Conservation (phyloP, 2,797 vertebrate genomes). For the Naso thynnoides region DNA sequence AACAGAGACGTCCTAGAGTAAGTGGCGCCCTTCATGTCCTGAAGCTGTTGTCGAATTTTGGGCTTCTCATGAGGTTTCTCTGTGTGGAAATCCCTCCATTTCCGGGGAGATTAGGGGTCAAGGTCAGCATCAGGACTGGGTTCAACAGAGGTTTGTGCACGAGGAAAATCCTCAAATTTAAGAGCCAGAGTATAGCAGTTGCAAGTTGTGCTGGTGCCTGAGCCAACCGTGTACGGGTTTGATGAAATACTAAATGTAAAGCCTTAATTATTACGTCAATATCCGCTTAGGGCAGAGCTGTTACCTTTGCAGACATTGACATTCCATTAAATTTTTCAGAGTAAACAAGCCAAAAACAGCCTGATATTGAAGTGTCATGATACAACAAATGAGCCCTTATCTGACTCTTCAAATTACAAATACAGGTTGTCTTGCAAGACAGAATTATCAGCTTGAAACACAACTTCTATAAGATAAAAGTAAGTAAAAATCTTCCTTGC, state of each 20-base stretch:
- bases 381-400: slow-evolving; percentile 19
- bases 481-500: neutral
- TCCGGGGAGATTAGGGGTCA: slow-evolving; percentile 13
- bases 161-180: slow-evolving; percentile 10
- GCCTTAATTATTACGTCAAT: neutral
- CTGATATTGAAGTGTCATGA: slow-evolving; percentile 18
- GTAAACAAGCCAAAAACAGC: slow-evolving; percentile 18
- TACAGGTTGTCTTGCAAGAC: neutral
- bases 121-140: slow-evolving; percentile 6
- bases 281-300: neutral
- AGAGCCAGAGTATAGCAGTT: neutral
- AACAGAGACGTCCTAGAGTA: slow-evolving; percentile 92
- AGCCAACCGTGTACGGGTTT: neutral
- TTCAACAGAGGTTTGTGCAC: neutral
- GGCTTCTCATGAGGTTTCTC: slow-evolving; percentile 1
- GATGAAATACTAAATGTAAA: slow-evolving; percentile 10
- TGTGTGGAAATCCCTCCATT: slow-evolving; percentile 5
- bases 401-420: slow-evolving; percentile 8
- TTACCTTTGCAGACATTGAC: neutral
- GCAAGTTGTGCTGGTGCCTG: neutral
- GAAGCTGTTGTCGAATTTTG: neutral
- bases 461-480: neutral
- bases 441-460: neutral
- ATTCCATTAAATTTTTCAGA: slow-evolving; percentile 8
- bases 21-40: slow-evolving; percentile 62